phyloP scores from a whole-genome alignment of 2,888 invertebrate species.

The Byasa hedistus region DNA sequence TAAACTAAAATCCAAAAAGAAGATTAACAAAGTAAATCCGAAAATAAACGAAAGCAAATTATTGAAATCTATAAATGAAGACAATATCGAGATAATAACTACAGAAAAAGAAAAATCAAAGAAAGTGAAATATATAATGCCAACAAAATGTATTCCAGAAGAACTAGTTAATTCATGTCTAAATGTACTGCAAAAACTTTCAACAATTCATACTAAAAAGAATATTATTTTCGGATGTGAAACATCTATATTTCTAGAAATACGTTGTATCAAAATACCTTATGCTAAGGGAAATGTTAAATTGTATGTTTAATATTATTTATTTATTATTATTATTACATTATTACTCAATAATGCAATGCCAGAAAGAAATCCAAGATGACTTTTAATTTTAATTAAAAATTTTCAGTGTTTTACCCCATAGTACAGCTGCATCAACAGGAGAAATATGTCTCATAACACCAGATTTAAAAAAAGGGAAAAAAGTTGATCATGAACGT shows the following conservation, averaged over 20 bases:
- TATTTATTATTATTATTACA: too few relatives aligned
- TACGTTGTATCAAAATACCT: slow-evolving; percentile 83
- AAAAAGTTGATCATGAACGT: slow-evolving; percentile 85
- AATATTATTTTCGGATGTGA: slow-evolving; percentile 79
- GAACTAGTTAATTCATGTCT: slow-evolving; percentile 53
- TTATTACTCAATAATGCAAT: not conserved
- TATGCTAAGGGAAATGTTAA: slow-evolving; percentile 80
- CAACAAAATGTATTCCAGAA: slow-evolving; percentile 57
- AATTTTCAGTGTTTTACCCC: slow-evolving; percentile 65
- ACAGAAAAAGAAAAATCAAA: slow-evolving; percentile 37
- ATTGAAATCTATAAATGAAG: slow-evolving; percentile 1
- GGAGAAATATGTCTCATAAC: slow-evolving; percentile 89
- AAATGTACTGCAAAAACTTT: slow-evolving; percentile 54
- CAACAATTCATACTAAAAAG: slow-evolving; percentile 53
- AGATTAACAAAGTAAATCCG: slow-evolving; percentile 10
- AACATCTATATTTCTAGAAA: slow-evolving; percentile 79
- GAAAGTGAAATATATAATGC: slow-evolving; percentile 56
- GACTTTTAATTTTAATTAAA: not conserved
- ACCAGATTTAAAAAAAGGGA: slow-evolving; percentile 86
- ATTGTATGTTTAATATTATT: slow-evolving; percentile 73
- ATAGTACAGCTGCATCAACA: slow-evolving; percentile 81
- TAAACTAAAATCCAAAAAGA: slow-evolving; percentile 28
- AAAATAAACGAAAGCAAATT: slow-evolving; percentile 17
- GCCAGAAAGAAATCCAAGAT: not conserved
- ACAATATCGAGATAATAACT: not conserved